Conservation (phyloP, 2,113 vertebrate species). For the Tauraco erythrolophus region DNA sequence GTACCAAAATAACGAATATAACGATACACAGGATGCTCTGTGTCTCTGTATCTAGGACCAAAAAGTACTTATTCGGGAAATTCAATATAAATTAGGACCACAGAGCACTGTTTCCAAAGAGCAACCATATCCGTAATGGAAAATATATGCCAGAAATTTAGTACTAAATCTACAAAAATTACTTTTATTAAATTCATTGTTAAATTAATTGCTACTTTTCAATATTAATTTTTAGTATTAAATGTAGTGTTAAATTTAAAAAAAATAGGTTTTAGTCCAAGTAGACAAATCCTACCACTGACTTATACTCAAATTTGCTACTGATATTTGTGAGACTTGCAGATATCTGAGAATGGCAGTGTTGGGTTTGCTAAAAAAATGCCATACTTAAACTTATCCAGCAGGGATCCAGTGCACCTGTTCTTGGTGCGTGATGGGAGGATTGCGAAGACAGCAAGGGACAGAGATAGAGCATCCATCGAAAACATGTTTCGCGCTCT, state of each 20-base stretch:
- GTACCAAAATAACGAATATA: not conserved
- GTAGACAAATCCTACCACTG: not conserved
- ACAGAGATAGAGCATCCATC: not conserved
- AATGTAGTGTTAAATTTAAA: not conserved
- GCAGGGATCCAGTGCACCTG: not conserved
- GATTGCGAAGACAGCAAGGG: not conserved
- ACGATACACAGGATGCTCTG: not conserved
- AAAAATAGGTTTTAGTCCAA: not conserved
- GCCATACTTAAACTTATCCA: not conserved
- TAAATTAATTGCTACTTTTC: not conserved
- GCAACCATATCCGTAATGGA: not conserved
- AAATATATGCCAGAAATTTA: not conserved
- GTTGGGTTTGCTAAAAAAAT: not conserved
- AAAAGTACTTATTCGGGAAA: not conserved
- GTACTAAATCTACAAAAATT: not conserved
- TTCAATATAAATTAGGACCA: not conserved
- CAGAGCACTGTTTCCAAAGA: not conserved
- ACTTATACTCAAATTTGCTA: not conserved
- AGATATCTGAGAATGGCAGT: not conserved
- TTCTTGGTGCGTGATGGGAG: not conserved
- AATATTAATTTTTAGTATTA: not conserved
- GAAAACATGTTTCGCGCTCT: not conserved
- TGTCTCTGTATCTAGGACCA: not conserved
- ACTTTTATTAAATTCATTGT: not conserved
- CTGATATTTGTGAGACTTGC: not conserved